phyloP scores from a whole-genome alignment of 2,113 vertebrate genomes.

The Galeopterus variegatus region DNA sequence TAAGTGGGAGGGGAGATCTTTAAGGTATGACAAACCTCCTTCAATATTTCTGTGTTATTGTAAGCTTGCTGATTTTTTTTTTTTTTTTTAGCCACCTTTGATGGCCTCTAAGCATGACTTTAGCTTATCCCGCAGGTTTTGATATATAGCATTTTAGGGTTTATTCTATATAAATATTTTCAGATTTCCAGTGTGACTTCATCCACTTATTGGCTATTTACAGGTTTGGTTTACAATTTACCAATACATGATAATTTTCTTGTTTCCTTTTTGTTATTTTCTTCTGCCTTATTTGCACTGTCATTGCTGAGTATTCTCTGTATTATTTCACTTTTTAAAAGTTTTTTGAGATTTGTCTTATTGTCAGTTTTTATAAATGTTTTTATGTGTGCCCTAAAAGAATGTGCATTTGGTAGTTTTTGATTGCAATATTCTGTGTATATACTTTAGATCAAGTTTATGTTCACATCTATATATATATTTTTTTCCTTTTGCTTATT shows the following conservation, averaged over 20 bases:
- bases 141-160: constrained; percentile 2
- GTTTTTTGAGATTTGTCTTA: neutral
- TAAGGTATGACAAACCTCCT: neutral
- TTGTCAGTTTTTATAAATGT: neutral
- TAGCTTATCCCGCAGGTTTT: neutral
- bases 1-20: neutral
- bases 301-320: neutral
- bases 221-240: neutral
- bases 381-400: neutral
- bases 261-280: neutral
- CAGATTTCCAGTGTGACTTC: neutral
- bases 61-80: constrained; percentile 30
- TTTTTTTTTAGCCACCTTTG: constrained; percentile 1
- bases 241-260: neutral
- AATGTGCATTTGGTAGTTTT: neutral
- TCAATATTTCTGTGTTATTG: constrained; percentile 7
- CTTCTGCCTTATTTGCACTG: neutral
- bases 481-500: neutral
- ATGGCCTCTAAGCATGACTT: neutral
- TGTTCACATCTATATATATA: neutral
- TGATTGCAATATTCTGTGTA: neutral
- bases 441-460: neutral
- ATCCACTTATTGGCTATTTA: neutral
- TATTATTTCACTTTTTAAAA: constrained; percentile 24
- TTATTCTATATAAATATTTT: constrained; percentile 40